Conservation (phyloP, 2,888 invertebrate genomes). For the Cetonia aurata region DNA sequence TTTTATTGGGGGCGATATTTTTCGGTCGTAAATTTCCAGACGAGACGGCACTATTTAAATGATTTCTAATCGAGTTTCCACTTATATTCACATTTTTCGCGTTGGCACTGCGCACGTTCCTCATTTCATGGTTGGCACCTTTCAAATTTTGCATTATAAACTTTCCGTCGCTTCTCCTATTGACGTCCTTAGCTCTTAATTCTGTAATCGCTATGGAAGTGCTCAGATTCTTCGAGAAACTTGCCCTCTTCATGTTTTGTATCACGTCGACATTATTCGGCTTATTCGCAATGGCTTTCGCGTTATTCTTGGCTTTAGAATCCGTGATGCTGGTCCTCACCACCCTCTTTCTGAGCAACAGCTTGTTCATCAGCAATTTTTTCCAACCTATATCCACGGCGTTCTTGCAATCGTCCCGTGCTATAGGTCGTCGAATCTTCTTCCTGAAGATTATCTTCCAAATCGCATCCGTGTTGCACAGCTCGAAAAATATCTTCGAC, state of each 20-base stretch:
- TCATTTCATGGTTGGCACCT: not conserved
- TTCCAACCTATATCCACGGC: slow-evolving; percentile 48
- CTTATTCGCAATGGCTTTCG: not conserved
- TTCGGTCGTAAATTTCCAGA: slow-evolving; percentile 5
- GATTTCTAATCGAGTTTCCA: slow-evolving; percentile 14
- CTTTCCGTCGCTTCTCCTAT: not conserved
- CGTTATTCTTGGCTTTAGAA: slow-evolving; percentile 15
- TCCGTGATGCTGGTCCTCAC: not conserved
- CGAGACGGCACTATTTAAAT: not conserved
- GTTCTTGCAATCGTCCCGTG: slow-evolving; percentile 35
- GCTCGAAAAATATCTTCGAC: slow-evolving; percentile 57
- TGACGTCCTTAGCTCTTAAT: not conserved
- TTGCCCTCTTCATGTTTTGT: not conserved
- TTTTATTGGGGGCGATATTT: not conserved
- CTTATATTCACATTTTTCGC: slow-evolving; percentile 19
- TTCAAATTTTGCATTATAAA: not conserved
- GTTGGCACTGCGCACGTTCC: not conserved
- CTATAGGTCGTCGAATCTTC: slow-evolving; percentile 41
- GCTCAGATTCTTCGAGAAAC: not conserved
- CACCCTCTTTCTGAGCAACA: slow-evolving; percentile 7
- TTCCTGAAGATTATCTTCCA: slow-evolving; percentile 54
- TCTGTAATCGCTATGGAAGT: not conserved
- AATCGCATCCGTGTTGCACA: slow-evolving; percentile 51
- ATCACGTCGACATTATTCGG: slow-evolving; percentile 21
- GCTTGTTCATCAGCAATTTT: slow-evolving; percentile 42